phyloP scores from a whole-genome alignment of 2,113 vertebrate species.

The Shinisaurus crocodilurus region DNA sequence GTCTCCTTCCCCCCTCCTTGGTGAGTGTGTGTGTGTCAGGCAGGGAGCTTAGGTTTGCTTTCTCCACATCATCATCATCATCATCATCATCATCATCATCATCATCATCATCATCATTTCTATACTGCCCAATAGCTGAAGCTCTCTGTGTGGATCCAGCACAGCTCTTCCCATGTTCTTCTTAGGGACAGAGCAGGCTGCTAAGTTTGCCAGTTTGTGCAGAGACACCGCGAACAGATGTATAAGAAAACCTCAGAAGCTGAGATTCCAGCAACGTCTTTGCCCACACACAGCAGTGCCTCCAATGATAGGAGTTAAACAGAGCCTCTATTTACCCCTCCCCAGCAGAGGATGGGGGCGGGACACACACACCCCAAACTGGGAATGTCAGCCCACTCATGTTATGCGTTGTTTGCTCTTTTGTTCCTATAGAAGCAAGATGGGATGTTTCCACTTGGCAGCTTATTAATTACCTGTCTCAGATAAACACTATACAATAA shows the following conservation, averaged over 20 bases:
- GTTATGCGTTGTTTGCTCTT: not conserved
- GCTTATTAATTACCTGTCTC: not conserved
- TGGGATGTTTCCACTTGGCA: slow-evolving; percentile 25
- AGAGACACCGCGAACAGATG: not conserved
- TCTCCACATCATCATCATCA: too few relatives aligned
- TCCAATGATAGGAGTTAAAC: not conserved
- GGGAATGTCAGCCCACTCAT: not conserved
- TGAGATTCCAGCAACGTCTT: not conserved
- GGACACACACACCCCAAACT: not conserved
- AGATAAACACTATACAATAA: slow-evolving; percentile 4
- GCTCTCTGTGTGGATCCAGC: too few relatives aligned
- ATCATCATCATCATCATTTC: too few relatives aligned
- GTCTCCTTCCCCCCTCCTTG: too few relatives aligned
- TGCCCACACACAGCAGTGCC: too few relatives aligned
- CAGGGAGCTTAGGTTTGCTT: too few relatives aligned
- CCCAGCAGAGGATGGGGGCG: not conserved
- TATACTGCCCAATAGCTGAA: too few relatives aligned
- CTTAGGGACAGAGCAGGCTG: not conserved
- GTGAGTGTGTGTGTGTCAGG: too few relatives aligned
- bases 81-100: too few relatives aligned
- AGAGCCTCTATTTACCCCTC: not conserved
- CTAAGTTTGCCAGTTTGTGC: not conserved
- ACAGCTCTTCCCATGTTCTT: not conserved
- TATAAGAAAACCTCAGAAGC: not conserved
- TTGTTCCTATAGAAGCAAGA: not conserved